phyloP scores from a whole-genome alignment of 2,888 invertebrate genomes.

The Drosophila siamana region DNA sequence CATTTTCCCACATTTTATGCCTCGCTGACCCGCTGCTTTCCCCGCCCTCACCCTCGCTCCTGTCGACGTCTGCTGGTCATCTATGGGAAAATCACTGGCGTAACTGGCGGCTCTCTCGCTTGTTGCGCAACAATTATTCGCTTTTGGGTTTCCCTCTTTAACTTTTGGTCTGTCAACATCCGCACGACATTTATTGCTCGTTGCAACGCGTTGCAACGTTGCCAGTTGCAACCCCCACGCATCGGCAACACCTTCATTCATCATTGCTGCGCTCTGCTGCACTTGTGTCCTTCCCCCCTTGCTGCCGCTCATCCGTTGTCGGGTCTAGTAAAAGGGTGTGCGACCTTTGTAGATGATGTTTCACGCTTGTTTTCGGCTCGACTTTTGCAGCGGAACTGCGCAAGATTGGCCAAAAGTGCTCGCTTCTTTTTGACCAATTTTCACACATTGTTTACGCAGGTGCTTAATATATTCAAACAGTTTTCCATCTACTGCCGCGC shows the following conservation, averaged over 20 bases:
- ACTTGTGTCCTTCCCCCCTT: conserved; percentile 15
- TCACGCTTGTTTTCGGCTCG: conserved; percentile 52
- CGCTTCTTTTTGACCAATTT: conserved; percentile 58
- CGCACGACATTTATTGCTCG: conserved; percentile 16
- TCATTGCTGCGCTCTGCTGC: conserved; percentile 61
- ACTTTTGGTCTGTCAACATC: conserved; percentile 31
- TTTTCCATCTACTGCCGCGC: conserved; percentile 4
- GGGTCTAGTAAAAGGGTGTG: conserved; percentile 46
- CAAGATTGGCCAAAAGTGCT: conserved; percentile 61
- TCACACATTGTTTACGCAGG: conserved; percentile 69
- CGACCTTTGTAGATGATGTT: conserved; percentile 27
- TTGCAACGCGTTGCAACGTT: conserved; percentile 10
- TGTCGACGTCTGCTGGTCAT: not conserved
- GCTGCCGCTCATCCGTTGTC: not conserved
- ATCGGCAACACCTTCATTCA: conserved; percentile 43
- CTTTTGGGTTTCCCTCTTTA: conserved; percentile 29
- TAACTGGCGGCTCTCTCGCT: conserved; percentile 40
- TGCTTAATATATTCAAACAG: conserved; percentile 45
- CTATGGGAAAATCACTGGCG: conserved; percentile 76
- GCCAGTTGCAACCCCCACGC: conserved; percentile 54
- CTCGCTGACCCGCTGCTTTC: conserved; percentile 36
- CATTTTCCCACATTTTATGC: conserved; percentile 75
- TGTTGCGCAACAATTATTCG: conserved; percentile 59
- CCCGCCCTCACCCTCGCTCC: not conserved
- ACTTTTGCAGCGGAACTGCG: conserved; percentile 68